These are phyloP conservation scores for Neria commutata DNA, from an alignment of 2,888 invertebrate species.

Conservation along the genomic window DNA sequence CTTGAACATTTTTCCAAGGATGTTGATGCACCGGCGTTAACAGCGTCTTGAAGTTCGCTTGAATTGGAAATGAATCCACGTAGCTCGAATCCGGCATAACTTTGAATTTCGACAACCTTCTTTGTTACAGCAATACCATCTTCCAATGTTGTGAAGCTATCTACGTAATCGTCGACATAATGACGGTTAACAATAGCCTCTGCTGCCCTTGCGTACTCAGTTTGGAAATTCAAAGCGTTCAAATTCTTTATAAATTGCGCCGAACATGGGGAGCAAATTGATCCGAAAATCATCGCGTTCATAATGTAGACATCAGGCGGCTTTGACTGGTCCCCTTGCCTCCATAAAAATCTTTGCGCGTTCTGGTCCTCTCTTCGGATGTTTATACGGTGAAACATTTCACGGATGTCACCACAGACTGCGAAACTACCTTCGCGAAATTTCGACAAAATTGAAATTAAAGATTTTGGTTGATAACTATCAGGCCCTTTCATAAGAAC, in stretches of 20 bases:
- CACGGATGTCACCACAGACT: constrained; percentile 24
- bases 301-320: constrained; percentile 24
- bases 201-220: constrained; percentile 12
- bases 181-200: constrained; percentile 27
- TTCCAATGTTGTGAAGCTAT: constrained; percentile 2
- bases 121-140: constrained; percentile 8
- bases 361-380: constrained; percentile 24
- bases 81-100: constrained; percentile 10
- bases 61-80: constrained; percentile 10
- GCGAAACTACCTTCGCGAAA: constrained; percentile 25
- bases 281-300: constrained; percentile 30
- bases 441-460: constrained; percentile 26
- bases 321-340: constrained; percentile 13
- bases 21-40: neutral
- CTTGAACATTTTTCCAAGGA: neutral
- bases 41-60: neutral
- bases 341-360: constrained; percentile 27
- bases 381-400: constrained; percentile 23
- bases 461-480: constrained; percentile 23
- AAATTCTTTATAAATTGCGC: constrained; percentile 26
- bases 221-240: constrained; percentile 20
- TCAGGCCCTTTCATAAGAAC: constrained; percentile 20
- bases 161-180: constrained; percentile 13
- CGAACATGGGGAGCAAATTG: constrained; percentile 22
- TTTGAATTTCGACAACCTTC: constrained; percentile 11